Evolutionary conservation across 1,140 invertebrate species (phyloP), one percentile per base, ranked within the genome.

Genomic region (Philopotamus ludificatus): DNA sequence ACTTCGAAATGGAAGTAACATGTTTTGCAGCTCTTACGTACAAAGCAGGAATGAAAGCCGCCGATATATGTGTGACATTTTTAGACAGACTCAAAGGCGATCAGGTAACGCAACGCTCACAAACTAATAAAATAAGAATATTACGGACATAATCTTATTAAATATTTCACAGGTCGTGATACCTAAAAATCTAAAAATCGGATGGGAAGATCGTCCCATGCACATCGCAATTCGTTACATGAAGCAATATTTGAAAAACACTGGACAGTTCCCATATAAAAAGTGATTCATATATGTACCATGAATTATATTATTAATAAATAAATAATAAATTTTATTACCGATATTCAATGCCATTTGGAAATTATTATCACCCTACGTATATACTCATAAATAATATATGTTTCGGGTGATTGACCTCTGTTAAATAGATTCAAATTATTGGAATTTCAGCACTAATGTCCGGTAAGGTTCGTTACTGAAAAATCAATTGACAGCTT

Each of bases 1-100:
- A 99, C 74, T 97, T 99, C 66, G 97, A 99, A 79, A 99, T 99
- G 97, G 97, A 99, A 78, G 89, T 91, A 1, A 84, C 92, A 0
- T 88, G 89, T 28, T 97, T 99, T 72, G 89, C 94, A 0, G 93
- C 95, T 0, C 79, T 97, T 8, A 95, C 93, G 1, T 86, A 90
- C 66, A 87, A 90, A 68, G 93, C 93, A 8, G 92, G 91, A 0
- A 87, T 98, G 15, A 87, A 88, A 80, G 89, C 91, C 1, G 93
- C 91, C 0, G 90, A 96, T 21, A 85, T 97, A 3, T 98, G 96
- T 75, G 94, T 97, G 0, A 89, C 94, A 0, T 73, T 98, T 0
- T 67, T 99, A 0, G 89, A 99, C 76, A 83, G 97, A 34, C 80
- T 98, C 2, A 83, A 93, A 53, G 93, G 92, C 1, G 97, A 99